A percentile compares a stretch with the other conserved stretches of the same genome.
Conservation (phyloP, 2,113 vertebrate species). For the Bos taurus region DNA sequence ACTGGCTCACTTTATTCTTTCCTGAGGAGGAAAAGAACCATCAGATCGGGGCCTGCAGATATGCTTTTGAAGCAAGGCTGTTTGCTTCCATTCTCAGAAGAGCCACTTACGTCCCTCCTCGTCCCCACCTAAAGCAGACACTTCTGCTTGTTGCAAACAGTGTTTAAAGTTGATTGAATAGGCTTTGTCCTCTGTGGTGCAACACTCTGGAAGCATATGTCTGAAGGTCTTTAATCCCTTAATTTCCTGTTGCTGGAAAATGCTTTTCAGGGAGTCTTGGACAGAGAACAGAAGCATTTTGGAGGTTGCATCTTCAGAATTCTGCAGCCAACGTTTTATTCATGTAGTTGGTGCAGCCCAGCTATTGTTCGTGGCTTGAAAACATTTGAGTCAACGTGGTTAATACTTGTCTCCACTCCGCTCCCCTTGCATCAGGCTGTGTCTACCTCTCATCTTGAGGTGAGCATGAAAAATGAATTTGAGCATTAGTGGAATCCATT, state of each 20-base stretch:
- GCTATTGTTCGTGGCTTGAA: constrained; percentile 30
- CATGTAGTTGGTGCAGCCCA: neutral
- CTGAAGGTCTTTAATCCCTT: constrained; percentile 41
- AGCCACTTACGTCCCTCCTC: neutral
- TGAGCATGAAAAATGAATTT: constrained; percentile 79
- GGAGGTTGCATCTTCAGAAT: neutral
- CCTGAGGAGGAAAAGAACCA: neutral
- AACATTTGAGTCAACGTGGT: constrained; percentile 31
- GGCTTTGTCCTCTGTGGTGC: neutral
- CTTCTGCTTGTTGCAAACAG: neutral
- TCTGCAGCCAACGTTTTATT: neutral
- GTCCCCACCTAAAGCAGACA: neutral
- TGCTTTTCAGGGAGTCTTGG: neutral
- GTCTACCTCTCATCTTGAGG: constrained; percentile 67
- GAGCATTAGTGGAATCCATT: constrained; percentile 76
- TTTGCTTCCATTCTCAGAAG: constrained; percentile 17
- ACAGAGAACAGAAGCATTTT: neutral
- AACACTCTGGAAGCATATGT: neutral
- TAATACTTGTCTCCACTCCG: neutral
- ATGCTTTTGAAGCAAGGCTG: neutral
- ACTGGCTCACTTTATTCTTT: neutral
- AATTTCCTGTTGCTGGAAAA: constrained; percentile 41
- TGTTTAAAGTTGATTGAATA: neutral
- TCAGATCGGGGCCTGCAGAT: neutral
- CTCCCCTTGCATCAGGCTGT: neutral